Evolutionary conservation across 2,888 invertebrate species (phyloP), one percentile per base, ranked within the genome.

Genomic region (Dichetophora obliterata): DNA sequence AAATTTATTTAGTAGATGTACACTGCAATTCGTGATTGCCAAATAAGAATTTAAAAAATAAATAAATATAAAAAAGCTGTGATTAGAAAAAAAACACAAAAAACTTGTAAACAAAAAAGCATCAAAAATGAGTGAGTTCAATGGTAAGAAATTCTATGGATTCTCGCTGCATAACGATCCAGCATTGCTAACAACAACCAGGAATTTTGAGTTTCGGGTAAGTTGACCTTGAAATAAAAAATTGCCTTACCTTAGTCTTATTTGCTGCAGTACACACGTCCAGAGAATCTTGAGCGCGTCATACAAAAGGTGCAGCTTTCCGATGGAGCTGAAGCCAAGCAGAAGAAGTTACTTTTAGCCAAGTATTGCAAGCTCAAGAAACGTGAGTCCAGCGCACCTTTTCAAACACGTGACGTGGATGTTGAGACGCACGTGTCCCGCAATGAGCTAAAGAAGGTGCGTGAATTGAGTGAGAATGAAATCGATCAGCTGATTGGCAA

Each of bases 181-280:
- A 0, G 76, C 78, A n/a, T 74, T 84, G 22, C 80, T 79, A 68
- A 83, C 85, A 9, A 82, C 82, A 8, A 81, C 85, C 2, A 75
- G 78, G 34, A 83, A 84, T 73, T 84, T 82, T 73, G 81, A 83
- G 61, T 85, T 85, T 77, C 83, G 82, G 82, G 85, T 84, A 75
- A 78, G 78, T 63, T 22, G n/a, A 54, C 8, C 9, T 14, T 5
- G 37, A n/a, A 54, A 1, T 14, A 54, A 54, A 16, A 52, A 48
- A 52, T 5, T 50, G 3, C 37, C 5, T 43, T 48, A 48, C 9
- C 22, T 6, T n/a, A n/a, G n/a, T n/a, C 22, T 59, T 37, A 19
- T 72, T 48, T 14, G 34, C 11, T 43, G 0, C 34, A 80, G 80
- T 75, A 80, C 19, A 70, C 81, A 1, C 82, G 83, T 6, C 82